Percentiles rank a stretch among this genome's conserved stretches.
Conservation (phyloP, 1,140 invertebrate species). For the Drosophila miranda region DNA sequence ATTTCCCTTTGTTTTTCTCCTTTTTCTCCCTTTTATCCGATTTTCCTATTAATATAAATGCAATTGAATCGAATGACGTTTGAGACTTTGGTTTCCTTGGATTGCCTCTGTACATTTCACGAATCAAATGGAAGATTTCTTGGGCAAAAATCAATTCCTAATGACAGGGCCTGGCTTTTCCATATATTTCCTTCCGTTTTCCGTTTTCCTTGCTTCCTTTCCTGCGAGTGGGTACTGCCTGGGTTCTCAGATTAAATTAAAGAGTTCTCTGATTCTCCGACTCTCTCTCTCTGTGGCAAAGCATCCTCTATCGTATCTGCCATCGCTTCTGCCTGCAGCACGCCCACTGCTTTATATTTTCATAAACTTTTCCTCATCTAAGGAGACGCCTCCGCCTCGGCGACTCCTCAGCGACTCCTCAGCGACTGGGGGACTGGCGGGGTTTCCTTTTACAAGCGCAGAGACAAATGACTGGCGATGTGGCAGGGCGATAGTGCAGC, state of each 20-base stretch:
- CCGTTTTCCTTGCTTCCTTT: conserved; percentile 5
- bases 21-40: too few relatives aligned
- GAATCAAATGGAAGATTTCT: too few relatives aligned
- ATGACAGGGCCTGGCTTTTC: conserved; percentile 19
- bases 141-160: conserved; percentile 11
- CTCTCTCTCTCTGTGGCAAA: too few relatives aligned
- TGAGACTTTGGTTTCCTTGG: too few relatives aligned
- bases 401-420: conserved; percentile 4
- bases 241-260: conserved; percentile 63
- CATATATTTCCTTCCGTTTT: conserved; percentile 10
- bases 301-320: conserved; percentile 19
- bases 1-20: too few relatives aligned
- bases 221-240: conserved; percentile 8
- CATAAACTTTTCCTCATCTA: conserved; percentile 56
- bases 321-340: conserved; percentile 41
- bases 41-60: too few relatives aligned
- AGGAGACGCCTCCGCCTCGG: conserved; percentile 20
- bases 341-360: conserved; percentile 69
- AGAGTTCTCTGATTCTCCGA: conserved; percentile 9
- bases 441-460: conserved; percentile 66
- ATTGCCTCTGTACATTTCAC: too few relatives aligned
- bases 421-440: background rate
- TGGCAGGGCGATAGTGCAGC: conserved; percentile 45
- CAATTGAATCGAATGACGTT: too few relatives aligned
- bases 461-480: conserved; percentile 76